Percentiles rank a stretch among this genome's conserved stretches.
Conservation (phyloP, 1,140 invertebrate species). For the Coenobita brevimanus region DNA sequence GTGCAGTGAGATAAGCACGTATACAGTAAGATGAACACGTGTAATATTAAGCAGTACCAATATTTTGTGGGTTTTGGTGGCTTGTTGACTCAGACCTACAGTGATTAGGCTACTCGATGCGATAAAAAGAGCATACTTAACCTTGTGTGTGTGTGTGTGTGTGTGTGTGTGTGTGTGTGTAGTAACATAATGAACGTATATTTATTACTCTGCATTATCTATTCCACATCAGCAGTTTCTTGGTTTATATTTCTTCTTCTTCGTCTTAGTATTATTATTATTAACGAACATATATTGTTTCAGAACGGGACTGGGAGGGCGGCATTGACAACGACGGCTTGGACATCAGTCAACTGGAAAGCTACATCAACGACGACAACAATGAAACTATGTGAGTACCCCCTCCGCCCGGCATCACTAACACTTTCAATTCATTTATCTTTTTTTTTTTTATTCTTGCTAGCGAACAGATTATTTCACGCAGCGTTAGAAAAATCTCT, state of each 20-base stretch:
- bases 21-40: no score
- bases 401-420: not conserved
- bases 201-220: no score
- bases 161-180: not conserved
- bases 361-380: conserved; percentile 73
- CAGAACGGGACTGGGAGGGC: conserved; percentile 68
- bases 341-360: conserved; percentile 73
- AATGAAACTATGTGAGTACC: conserved; percentile 71
- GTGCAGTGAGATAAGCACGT: no score
- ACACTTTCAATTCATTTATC: not conserved
- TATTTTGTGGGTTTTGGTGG: no score
- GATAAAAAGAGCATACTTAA: no score
- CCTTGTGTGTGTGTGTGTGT: not conserved
- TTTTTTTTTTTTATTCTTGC: not conserved
- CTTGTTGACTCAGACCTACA: no score
- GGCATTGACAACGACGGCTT: conserved; percentile 72
- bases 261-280: no score
- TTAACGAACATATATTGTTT: not conserved
- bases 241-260: not conserved
- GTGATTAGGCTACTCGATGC: no score
- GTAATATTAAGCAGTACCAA: no score
- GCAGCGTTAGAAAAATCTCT: not conserved
- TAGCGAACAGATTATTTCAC: no score
- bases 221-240: not conserved
- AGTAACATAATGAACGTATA: not conserved